Percentiles rank a stretch among this genome's conserved stretches.
Evolutionary conservation across 2,113 vertebrate species (phyloP).

Genomic region (Circaetus cinerascens): DNA sequence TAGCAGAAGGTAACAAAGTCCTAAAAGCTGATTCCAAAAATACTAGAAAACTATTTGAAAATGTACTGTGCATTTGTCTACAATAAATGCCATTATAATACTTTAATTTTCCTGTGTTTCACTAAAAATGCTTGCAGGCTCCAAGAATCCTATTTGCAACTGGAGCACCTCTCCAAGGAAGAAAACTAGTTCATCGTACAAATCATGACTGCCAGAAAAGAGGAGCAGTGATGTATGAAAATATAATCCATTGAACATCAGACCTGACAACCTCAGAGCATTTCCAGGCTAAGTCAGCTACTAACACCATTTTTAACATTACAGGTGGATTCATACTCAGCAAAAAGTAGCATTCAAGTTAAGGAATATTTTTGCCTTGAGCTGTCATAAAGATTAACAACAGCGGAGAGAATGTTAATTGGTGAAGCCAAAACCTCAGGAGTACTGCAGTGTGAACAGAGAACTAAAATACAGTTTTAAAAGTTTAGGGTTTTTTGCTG

Average conservation of each 20-base stretch:
- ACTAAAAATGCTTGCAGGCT: conserved; percentile 52
- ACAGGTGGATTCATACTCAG: conserved; percentile 40
- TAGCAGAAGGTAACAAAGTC: neutral
- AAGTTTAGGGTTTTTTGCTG: neutral
- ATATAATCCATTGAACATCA: conserved; percentile 73
- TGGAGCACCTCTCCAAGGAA: conserved; percentile 75
- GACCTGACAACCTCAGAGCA: conserved; percentile 70
- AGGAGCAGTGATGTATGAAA: conserved; percentile 75
- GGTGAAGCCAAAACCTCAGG: conserved; percentile 33
- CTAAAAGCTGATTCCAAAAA: neutral
- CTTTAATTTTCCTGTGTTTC: conserved; percentile 44
- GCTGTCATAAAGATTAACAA: conserved; percentile 40
- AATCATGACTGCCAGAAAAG: conserved; percentile 72
- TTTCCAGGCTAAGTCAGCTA: conserved; percentile 72
- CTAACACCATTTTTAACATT: conserved; percentile 63
- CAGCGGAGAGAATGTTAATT: conserved; percentile 11
- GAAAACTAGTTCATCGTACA: conserved; percentile 75
- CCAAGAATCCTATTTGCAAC: conserved; percentile 65
- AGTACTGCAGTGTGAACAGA: neutral
- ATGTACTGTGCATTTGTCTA: neutral
- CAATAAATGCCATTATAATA: neutral
- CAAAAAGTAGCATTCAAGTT: conserved; percentile 12
- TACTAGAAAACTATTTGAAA: neutral
- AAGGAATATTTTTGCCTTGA: conserved; percentile 38
- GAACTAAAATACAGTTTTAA: conserved; percentile 9